Conservation (phyloP, 2,797 vertebrate genomes). For the Xenopus petersii region DNA sequence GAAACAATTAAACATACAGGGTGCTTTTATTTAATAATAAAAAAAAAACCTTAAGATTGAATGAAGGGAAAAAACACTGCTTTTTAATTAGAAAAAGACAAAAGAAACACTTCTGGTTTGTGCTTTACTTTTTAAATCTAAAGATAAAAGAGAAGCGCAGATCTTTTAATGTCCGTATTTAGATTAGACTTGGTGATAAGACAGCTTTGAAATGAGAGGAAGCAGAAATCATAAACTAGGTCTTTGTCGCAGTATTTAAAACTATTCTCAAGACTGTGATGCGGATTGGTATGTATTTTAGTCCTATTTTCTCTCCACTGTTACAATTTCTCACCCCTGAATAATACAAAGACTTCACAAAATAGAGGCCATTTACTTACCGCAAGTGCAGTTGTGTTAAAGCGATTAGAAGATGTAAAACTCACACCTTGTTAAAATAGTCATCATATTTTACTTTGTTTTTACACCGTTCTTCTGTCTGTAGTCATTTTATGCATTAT, state of each 20-base stretch:
- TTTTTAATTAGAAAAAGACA: slow-evolving; percentile 48
- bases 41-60: slow-evolving; percentile 24
- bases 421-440: too few species aligned
- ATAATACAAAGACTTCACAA: slow-evolving; percentile 24
- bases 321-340: slow-evolving; percentile 29
- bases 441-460: too few species aligned
- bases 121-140: slow-evolving; percentile 45
- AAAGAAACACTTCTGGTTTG: slow-evolving; percentile 40
- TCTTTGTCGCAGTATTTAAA: slow-evolving; percentile 56
- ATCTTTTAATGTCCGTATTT: slow-evolving; percentile 57
- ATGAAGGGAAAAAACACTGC: slow-evolving; percentile 25
- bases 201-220: slow-evolving; percentile 65
- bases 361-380: slow-evolving; percentile 5
- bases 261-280: slow-evolving; percentile 48
- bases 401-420: too few species aligned
- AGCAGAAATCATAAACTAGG: slow-evolving; percentile 58
- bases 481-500: too few species aligned
- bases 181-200: slow-evolving; percentile 55
- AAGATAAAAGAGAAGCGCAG: slow-evolving; percentile 38
- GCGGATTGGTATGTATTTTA: slow-evolving; percentile 53
- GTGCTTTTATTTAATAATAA: slow-evolving; percentile 30
- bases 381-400: too few species aligned
- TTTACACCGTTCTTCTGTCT: too few species aligned
- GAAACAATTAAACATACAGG: slow-evolving; percentile 40
- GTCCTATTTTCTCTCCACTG: slow-evolving; percentile 51